Evolutionary conservation across 2,113 vertebrate species (phyloP), one percentile per base, ranked within the genome.

Genomic region (human): DNA sequence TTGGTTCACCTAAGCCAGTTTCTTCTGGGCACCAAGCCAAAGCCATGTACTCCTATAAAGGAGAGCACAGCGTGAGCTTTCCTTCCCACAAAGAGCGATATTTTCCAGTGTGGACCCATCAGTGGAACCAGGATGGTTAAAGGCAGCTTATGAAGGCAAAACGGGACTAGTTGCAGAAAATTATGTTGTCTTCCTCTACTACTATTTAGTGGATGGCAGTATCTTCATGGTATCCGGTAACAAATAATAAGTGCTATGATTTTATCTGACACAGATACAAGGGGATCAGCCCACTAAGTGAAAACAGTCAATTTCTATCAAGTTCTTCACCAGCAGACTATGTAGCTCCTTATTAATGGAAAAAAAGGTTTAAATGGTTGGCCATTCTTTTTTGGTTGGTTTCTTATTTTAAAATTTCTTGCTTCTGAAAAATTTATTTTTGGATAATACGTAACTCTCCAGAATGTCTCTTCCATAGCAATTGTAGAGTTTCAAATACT

Each of bases 121-220:
- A 30, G 99, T 99, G 97, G 99, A 99, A 98, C 99, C 99, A 80
- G 99, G 99, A 97, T 99, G 99, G 99, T 98, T 99, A 97, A 99
- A 99, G 98, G 99, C 99, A 97, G 99, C 99, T 20, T 99, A 99
- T 13, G 99, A 99, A 98, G 99, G 99, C 92, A 99, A 98, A 99
- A 99, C 99, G 70, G 99, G 99, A 98, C 99, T 99, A 64, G 99
- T 99, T 98, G 99, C 99, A 90, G 99, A 99, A 98, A 99, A 99
- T 98, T 99, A 99, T 78, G 99, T 99, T 79, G 99, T 99, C 99
- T 99, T 99, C 98, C 98, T 99, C 98, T 99, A 99, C 99, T 96
- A 96, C 93, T 96, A 81, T 96, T 97, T 98, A 98, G 94, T 94
- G 97, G 98, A 98, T 94, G 97, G 97, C 96, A 98, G 95, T 98